Evolutionary conservation across 2,113 vertebrate species (phyloP), one percentile per base, ranked within the genome.

Genomic region (Nothoprocta perdicaria): DNA sequence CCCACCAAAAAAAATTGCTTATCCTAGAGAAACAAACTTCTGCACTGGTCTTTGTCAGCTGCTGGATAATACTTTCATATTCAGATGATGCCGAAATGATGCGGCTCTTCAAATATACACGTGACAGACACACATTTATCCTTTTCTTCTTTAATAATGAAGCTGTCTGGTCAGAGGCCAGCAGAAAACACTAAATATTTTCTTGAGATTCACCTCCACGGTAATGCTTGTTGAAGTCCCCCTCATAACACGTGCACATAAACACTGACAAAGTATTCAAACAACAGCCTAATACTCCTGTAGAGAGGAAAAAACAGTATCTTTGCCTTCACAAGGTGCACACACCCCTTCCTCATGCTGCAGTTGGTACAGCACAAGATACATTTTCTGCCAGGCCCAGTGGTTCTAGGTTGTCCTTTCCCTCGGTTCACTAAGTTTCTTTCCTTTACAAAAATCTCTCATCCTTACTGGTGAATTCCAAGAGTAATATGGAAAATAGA

Each of bases 331-430:
- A 17, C 4, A 31, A n/a, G 35, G 35, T 2, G 0, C 21, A 35
- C n/a, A 11, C 12, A 78, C 62, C 3, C 40, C 43, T 41, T 21
- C 1, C 31, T 85, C n/a, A n/a, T 23, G 41, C 45, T 71, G 72
- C 23, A 24, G 35, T 74, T 61, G 85, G 61, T 41, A 45, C 0
- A 0, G 52, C 0, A 0, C 29, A 48, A 90, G 26, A 52, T 16
- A 84, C 43, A 61, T 76, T 76, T 68, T 76, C 71, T 73, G 43
- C 17, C 67, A 66, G 5, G 57, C 35, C 9, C 23, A 7, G 0
- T 19, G 19, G 41, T 45, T 69, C 2, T 2, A 0, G 0, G 27
- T 12, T 57, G n/a, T 65, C 75, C 2, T 0, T 33, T 79, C 60
- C 48, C 43, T 62, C 3, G 0, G 46, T 84, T 79, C 43, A 58